Percentiles rank a stretch among this genome's conserved stretches.
phyloP scores from a whole-genome alignment of 2,888 invertebrate genomes.

The Limenitis camilla region DNA sequence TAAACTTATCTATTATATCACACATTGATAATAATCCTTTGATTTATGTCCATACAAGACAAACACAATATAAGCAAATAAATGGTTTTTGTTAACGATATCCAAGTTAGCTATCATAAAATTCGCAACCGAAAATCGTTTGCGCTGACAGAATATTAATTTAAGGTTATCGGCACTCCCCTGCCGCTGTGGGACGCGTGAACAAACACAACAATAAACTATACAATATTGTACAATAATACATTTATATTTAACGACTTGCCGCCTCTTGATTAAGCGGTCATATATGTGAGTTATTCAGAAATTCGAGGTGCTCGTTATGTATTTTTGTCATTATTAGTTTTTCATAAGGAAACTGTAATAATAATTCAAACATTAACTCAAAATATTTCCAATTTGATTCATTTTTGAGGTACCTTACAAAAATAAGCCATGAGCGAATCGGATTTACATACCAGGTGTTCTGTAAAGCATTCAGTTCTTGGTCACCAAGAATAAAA shows the following conservation, averaged over 20 bases:
- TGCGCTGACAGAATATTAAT: conserved; percentile 68
- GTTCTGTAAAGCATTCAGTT: too few species aligned
- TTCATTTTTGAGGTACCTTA: too few species aligned
- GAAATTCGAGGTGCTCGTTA: too few species aligned
- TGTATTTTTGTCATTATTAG: too few species aligned
- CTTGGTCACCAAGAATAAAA: too few species aligned
- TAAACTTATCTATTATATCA: conserved; percentile 4
- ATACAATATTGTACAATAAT: conserved; percentile 50
- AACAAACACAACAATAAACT: conserved; percentile 56
- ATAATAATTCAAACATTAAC: too few species aligned
- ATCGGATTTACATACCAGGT: too few species aligned
- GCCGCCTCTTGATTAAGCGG: conserved; percentile 48
- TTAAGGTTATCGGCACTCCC: conserved; percentile 47
- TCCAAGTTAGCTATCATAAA: conserved; percentile 47
- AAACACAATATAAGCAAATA: conserved; percentile 17
- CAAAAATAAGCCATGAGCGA: too few species aligned
- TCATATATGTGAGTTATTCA: conserved; percentile 26
- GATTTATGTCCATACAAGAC: conserved; percentile 15
- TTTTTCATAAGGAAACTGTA: too few species aligned
- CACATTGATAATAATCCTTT: conserved; percentile 7
- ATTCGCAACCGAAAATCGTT: conserved; percentile 52
- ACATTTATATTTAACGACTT: conserved; percentile 43
- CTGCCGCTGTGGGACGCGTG: conserved; percentile 49
- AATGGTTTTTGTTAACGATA: conserved; percentile 23
- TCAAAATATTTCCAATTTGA: too few species aligned